Conservation (phyloP, 2,113 vertebrate genomes). For the Anhinga anhinga region DNA sequence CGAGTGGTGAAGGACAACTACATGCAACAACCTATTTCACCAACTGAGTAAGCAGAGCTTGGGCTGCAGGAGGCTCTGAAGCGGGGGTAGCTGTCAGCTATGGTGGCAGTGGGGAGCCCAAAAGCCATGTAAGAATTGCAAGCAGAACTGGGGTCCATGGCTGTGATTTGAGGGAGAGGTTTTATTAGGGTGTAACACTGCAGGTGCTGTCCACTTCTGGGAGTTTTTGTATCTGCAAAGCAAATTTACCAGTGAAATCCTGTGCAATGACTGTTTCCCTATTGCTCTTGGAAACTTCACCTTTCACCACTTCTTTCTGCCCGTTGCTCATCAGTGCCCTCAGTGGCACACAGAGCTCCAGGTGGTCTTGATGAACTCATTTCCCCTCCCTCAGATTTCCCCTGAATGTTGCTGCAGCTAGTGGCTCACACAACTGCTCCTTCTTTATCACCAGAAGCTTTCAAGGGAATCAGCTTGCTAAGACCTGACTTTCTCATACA, state of each 20-base stretch:
- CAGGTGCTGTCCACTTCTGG: neutral
- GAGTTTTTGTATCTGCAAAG: neutral
- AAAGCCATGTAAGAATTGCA: neutral
- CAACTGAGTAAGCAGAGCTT: neutral
- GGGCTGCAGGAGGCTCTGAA: neutral
- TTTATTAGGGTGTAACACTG: neutral
- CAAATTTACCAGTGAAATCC: neutral
- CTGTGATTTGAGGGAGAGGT: neutral
- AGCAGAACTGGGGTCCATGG: neutral
- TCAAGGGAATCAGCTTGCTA: neutral
- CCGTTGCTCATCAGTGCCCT: accelerated
- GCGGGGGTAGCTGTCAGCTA: accelerated
- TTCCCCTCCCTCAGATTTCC: neutral
- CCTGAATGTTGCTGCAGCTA: neutral
- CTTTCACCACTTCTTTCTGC: neutral
- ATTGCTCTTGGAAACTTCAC: neutral
- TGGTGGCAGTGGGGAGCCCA: neutral
- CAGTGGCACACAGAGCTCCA: neutral
- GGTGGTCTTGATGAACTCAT: neutral
- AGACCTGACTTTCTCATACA: neutral
- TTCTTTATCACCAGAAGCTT: neutral
- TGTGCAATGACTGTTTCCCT: neutral
- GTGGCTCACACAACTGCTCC: neutral
- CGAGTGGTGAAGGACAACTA: neutral
- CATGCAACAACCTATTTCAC: neutral